These are phyloP conservation scores for Synergus laeviventris DNA, from an alignment of 2,888 invertebrate genomes.

Conservation along the genomic window DNA sequence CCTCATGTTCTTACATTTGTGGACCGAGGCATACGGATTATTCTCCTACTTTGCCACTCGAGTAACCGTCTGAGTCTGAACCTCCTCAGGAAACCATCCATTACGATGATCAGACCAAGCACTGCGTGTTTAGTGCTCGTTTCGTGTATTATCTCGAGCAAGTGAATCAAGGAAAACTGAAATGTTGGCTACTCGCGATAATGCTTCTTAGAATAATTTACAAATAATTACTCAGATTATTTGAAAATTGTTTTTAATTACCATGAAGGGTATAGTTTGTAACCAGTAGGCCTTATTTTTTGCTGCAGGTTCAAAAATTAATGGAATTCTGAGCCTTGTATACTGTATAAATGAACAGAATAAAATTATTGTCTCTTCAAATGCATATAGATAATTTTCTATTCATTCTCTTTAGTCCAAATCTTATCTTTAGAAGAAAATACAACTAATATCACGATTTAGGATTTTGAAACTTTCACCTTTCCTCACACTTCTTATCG, in stretches of 20 bases:
- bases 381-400: too few species aligned
- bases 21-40: conserved; percentile 47
- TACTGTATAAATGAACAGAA: too few species aligned
- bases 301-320: too few species aligned
- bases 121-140: conserved; percentile 52
- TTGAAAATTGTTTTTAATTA: conserved; percentile 3
- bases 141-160: conserved; percentile 45
- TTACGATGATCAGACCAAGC: conserved; percentile 67
- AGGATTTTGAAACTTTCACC: not conserved
- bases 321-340: too few species aligned
- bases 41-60: conserved; percentile 49
- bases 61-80: conserved; percentile 41
- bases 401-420: not conserved
- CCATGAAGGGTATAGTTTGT: not conserved
- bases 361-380: too few species aligned
- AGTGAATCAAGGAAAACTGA: conserved; percentile 23
- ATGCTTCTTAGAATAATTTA: conserved; percentile 21
- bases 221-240: not conserved
- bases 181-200: conserved; percentile 14
- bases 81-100: conserved; percentile 72
- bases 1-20: conserved; percentile 49
- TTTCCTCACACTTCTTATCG: conserved; percentile 14
- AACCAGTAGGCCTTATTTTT: too few species aligned
- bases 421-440: not conserved
- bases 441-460: not conserved